Conservation (phyloP, 1,140 invertebrate genomes). For the Wasmannia auropunctata region DNA sequence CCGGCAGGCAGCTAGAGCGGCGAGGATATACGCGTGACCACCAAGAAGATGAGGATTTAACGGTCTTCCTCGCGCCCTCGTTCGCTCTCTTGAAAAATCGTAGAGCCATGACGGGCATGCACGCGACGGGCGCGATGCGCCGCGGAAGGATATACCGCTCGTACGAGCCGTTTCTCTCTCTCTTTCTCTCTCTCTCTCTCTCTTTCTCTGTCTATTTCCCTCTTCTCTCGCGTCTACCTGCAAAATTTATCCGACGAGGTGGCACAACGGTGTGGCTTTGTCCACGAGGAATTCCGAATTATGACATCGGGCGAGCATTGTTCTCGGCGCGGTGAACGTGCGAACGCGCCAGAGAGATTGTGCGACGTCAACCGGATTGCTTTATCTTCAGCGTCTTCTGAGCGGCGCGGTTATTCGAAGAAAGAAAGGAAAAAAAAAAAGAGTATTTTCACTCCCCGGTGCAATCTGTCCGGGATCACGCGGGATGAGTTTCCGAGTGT, state of each 20-base stretch:
- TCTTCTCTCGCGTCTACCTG: not conserved
- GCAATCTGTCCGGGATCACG: constrained; percentile 50
- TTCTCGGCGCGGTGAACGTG: constrained; percentile 26
- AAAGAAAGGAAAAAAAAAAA: not conserved
- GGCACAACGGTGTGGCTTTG: constrained; percentile 18
- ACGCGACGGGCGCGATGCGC: constrained; percentile 37
- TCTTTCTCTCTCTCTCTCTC: not conserved
- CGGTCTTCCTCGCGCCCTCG: constrained; percentile 14
- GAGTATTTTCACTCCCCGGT: constrained; percentile 27
- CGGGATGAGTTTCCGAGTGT: constrained; percentile 50
- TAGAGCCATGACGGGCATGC: constrained; percentile 56
- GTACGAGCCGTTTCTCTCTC: constrained; percentile 5
- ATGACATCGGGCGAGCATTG: constrained; percentile 52
- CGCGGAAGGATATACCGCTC: constrained; percentile 16
- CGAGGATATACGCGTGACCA: constrained; percentile 52
- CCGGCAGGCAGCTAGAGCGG: not conserved
- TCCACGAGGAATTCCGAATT: constrained; percentile 47
- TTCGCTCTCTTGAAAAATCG: constrained; percentile 51
- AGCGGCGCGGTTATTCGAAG: constrained; percentile 24
- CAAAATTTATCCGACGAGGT: constrained; percentile 52
- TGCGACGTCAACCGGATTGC: constrained; percentile 48
- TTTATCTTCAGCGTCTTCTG: constrained; percentile 44
- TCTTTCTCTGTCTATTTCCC: not conserved
- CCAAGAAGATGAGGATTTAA: constrained; percentile 61
- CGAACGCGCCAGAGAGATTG: constrained; percentile 30